Conservation (phyloP, 92 coral and sea anemone genomes). For the Pocillopora meandrina region DNA sequence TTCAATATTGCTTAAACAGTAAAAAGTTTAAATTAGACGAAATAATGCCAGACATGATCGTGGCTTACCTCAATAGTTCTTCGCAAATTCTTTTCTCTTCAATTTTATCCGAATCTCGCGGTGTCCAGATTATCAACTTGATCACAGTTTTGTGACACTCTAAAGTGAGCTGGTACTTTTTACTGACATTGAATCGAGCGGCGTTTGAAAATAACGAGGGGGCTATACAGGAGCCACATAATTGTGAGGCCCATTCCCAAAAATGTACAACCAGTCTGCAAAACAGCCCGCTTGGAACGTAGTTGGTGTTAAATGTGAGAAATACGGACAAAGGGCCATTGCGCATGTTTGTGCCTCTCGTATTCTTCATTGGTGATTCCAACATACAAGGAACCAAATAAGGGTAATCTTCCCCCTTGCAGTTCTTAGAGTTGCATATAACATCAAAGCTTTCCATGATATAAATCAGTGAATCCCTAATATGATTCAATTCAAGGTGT, state of each 20-base stretch:
- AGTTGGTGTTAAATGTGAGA: neutral
- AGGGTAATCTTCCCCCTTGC: neutral
- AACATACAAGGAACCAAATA: constrained; percentile 16
- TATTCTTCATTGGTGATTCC: neutral
- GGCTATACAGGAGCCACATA: neutral
- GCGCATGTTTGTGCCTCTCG: too few species aligned
- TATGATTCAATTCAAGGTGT: neutral
- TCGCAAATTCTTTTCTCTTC: too few species aligned
- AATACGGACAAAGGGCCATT: neutral
- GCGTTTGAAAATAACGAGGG: too few species aligned
- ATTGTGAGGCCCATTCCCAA: neutral
- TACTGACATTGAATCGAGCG: too few species aligned
- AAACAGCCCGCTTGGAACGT: constrained; percentile 17
- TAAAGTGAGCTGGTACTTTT: too few species aligned
- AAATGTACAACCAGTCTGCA: constrained; percentile 6
- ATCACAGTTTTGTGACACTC: too few species aligned
- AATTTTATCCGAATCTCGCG: too few species aligned
- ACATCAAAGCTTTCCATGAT: neutral
- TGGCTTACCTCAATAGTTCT: too few species aligned
- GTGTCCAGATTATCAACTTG: too few species aligned
- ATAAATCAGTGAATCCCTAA: neutral
- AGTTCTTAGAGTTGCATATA: neutral
- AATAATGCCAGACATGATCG: too few species aligned
- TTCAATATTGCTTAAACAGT: too few species aligned
- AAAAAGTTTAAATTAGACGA: too few species aligned